Base-by-base conservation (phyloP, 2,797 vertebrate species). In the Mormyrops boulengeri region DNA sequence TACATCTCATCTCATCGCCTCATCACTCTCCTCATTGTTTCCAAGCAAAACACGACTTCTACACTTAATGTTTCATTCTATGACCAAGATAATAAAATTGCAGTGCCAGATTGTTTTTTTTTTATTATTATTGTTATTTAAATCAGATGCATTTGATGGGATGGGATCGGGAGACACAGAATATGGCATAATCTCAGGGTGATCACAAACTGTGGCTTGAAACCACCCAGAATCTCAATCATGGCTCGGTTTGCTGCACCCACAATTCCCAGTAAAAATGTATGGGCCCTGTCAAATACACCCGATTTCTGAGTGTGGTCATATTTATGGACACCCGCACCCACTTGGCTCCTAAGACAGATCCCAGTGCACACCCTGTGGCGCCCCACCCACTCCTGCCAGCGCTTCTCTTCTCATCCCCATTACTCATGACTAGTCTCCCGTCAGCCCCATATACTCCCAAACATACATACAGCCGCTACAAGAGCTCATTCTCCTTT, bases 401-500 rank as follows among this genome's bases (percentile, higher is more conserved):
- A 8, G 34, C 1, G n/a, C 87, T 44, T 26, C 90, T 55, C 50
- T 91, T 90, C 90, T 91, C 22, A 84, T 90, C 92, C 93, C 90
- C 93, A 92, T 91, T 92, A 93, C 91, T 89, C 88, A 92, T 93
- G 89, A 88, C 14, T 22, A 82, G 82, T 66, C 53, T 60, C 26
- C 0, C 57, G 86, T 89, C 90, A 91, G 89, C 73, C 87, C 60
- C 0, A 6, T 38, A 89, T n/a, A 52, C 88, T 90, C n/a, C 19
- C 30, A 73, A 6, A 73, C 89, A 95, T 92, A 89, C 86, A 41
- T 85, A 89, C 89, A 88, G 93, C 92, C 92, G 0, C 88, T 89
- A 90, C 88, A 8, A 88, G 88, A 77, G 89, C 91, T 88, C 91
- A 90, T 88, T 52, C 91, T 90, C 91, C 89, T 50, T 85, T 60